Base-by-base conservation (phyloP, 2,888 invertebrate species). In the Oligia strigilis region DNA sequence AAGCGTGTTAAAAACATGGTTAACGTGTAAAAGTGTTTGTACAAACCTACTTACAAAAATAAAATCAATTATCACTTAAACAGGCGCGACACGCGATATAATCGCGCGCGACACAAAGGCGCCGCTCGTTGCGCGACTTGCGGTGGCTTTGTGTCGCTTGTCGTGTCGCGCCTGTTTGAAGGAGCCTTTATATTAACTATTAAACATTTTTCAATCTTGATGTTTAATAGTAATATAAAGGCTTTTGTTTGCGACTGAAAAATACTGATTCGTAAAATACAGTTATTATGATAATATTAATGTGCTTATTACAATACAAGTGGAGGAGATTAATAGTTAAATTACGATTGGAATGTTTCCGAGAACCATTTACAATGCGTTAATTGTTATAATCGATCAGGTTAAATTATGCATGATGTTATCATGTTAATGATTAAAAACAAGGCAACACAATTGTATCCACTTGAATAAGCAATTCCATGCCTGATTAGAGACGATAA, bases 331-430 rank as follows among this genome's bases (percentile, higher is more conserved):
- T n/a, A 8, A 17, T 19, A 13, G 65, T 46, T 65, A 5, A 60
- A 77, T 49, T 62, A 49, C 29, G 49, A 19, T 40, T 40, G 14
- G 52, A 4, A 40, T 6, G 4, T 52, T 40, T 62, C 6, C 9
- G 6, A n/a, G 6, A 66, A 55, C n/a, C n/a, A 46, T 80, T 46
- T 36, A 43, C 4, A 52, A 64, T 75, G 11, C 11, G 6, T 23
- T 74, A n/a, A 52, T 74, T 74, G 64, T 82, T 82, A 36, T 36
- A 36, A 69, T 71, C n/a, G 23, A 72, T 81, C 23, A 17, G 2
- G 40, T 0, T 60, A 11, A n/a, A 60, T n/a, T n/a, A 11, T 46
- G 11, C 8, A 8, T 13, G 4, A 17, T n/a, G 2, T 17, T 19
- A n/a, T 46, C 6, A 19, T 23, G 1, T 55, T 81, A n/a, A 17